Base-by-base conservation (phyloP, 1,140 invertebrate species). In the Potamilus streckersoni region DNA sequence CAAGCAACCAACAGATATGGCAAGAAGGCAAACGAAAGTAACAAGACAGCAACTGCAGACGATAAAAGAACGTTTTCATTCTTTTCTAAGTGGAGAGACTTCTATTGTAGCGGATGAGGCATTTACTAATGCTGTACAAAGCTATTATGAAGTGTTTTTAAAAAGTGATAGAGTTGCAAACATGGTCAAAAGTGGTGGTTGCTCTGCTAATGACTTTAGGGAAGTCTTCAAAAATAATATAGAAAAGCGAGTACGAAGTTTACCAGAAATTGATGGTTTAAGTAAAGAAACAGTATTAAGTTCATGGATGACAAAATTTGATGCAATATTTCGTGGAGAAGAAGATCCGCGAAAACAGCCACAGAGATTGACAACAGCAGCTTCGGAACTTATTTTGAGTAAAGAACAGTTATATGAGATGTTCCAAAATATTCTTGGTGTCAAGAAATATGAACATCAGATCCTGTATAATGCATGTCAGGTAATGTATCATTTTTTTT, bases 381-480 rank as follows among this genome's bases (percentile, higher is more conserved):
- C 89, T 38, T 87, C 89, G 17, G 90, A 90, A 77, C 81, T 90
- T 27, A 90, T 90, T 76, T 84, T 91, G 4, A 91, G 86, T 73
- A 91, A 91, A 83, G 89, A 90, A 80, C 87, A 92, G 84, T 93
- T 99, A 0, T 99, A 98, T 91, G 98, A 99, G 91, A 98, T 99
- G 96, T 99, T 99, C 91, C 98, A 99, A 89, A 97, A 99, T 91
- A 98, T 99, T 82, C 91, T 99, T 75, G 94, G 95, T 63, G 95
- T 99, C 16, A 99, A 99, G 92, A 99, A 99, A 91, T 99, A 99
- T 91, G 98, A 99, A 91, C 98, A 99, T 91, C 98, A 99, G 91
- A 94, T 99, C 84, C 93, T 99, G 66, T 99, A 97, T 91, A 99
- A 99, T 92, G 97, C 98, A 80, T 93, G 99, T 86, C 95, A 99